Evolutionary conservation across 2,888 invertebrate genomes (phyloP), one percentile per base, ranked within the genome.

Genomic region (Nymphalis urticae): DNA sequence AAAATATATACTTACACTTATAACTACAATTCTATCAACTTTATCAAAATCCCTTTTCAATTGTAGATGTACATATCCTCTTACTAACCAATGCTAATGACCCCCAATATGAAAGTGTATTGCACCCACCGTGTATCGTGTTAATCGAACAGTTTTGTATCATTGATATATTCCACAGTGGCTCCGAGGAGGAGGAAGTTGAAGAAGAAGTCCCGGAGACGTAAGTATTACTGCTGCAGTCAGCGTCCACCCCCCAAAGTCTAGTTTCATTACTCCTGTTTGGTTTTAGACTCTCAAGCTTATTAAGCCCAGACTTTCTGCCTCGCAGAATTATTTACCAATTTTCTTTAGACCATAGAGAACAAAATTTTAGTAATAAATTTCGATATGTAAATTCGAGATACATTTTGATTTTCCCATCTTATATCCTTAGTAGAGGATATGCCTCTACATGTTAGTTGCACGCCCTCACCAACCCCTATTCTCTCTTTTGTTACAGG

Each of bases 161-260:
- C 69, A 61, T 69, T 50, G 80, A 60, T 85, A 75, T 85, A 76
- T 80, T 88, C 81, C 86, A 80, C 91, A 93, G 93, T 93, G 93
- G 93, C 87, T 90, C 92, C 86, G 96, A 96, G 94, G 96, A 96
- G 95, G 95, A 95, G 93, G 95, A 94, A 93, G 95, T 95, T 83
- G 95, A 95, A 93, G 95, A 96, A 95, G 96, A 96, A 95, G 95
- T 96, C 85, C 93, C 92, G 84, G 94, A 94, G 90, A 94, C 94
- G 96, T 96, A 95, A 96, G 96, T 95, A 84, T 79, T 75, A 21
- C 70, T 70, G 69, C 69, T 73, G 36, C 42, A 63, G 42, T 19
- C 42, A 60, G 47, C 24, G 3, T 76, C 70, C 27, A 32, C 64
- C 67, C 75, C 74, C 74, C 65, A 64, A 73, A 75, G 80, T 75